Evolutionary conservation across 2,113 vertebrate species (phyloP).

Genomic region (Shinisaurus crocodilurus): DNA sequence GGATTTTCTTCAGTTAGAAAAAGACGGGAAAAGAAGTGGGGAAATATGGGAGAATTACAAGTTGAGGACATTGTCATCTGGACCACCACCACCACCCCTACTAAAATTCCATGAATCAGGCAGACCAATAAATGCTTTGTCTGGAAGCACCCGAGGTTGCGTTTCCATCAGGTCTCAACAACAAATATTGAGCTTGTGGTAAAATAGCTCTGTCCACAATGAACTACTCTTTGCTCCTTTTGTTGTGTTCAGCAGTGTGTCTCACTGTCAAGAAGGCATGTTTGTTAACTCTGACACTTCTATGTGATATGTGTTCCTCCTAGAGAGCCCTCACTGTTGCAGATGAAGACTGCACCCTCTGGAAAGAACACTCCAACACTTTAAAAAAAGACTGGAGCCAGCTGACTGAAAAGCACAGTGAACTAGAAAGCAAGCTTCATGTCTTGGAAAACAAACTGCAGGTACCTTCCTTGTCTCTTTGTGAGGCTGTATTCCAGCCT

Average conservation of each 20-base stretch:
- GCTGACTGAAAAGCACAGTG: conserved; percentile 72
- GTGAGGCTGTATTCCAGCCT: neutral
- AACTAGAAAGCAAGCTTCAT: conserved; percentile 78
- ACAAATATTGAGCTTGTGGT: neutral
- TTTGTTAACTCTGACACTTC: rapidly evolving
- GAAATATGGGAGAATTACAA: no score
- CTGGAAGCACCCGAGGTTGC: no score
- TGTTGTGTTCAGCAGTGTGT: neutral
- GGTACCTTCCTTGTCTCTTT: conserved; percentile 68
- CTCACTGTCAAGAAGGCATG: neutral
- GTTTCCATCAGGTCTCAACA: neutral
- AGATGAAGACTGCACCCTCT: conserved; percentile 77
- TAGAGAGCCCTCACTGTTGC: conserved; percentile 82
- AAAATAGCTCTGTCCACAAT: neutral
- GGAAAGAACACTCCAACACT: conserved; percentile 80
- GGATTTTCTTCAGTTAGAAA: no score
- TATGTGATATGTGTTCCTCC: neutral
- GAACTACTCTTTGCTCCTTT: neutral
- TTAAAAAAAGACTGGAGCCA: conserved; percentile 75
- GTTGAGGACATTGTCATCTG: no score
- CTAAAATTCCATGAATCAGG: no score
- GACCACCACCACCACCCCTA: no score
- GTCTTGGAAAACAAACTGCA: conserved; percentile 84
- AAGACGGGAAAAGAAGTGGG: no score
- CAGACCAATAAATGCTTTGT: no score